These are phyloP conservation scores for Caenorhabditis brenneri DNA, from an alignment of 1,140 invertebrate genomes.

Conservation along the genomic window DNA sequence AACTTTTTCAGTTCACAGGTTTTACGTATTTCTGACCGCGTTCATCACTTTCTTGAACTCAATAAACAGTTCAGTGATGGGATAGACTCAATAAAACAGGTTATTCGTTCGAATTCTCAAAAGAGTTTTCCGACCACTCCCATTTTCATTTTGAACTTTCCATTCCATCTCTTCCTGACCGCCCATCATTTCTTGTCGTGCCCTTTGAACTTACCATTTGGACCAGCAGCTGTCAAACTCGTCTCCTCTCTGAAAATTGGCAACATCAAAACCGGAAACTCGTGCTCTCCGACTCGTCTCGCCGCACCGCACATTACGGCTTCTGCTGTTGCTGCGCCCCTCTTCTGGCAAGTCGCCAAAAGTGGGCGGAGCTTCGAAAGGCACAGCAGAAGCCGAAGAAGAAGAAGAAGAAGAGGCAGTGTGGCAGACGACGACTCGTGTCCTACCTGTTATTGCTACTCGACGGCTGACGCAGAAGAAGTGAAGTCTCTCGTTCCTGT, in stretches of 20 bases:
- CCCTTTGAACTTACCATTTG: constrained; percentile 27
- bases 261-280: constrained; percentile 21
- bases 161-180: neutral
- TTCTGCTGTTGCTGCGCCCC: constrained; percentile 1
- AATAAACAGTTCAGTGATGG: too few species aligned
- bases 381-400: neutral
- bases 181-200: neutral
- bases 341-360: constrained; percentile 25
- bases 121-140: neutral
- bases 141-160: neutral
- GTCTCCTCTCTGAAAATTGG: constrained; percentile 36
- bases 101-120: too few species aligned
- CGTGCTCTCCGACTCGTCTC: neutral
- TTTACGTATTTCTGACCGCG: too few species aligned
- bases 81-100: too few species aligned
- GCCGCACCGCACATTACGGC: constrained; percentile 8
- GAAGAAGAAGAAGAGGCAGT: neutral
- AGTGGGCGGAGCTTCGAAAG: neutral
- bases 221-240: constrained; percentile 32
- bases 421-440: neutral
- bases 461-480: constrained; percentile 38
- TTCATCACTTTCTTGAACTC: too few species aligned
- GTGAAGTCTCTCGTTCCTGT: constrained; percentile 33
- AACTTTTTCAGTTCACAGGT: neutral
- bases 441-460: constrained; percentile 43